A percentile compares a stretch with the other conserved stretches of the same genome.
Conservation (phyloP, 1,140 invertebrate genomes). For the Dryas iulia region DNA sequence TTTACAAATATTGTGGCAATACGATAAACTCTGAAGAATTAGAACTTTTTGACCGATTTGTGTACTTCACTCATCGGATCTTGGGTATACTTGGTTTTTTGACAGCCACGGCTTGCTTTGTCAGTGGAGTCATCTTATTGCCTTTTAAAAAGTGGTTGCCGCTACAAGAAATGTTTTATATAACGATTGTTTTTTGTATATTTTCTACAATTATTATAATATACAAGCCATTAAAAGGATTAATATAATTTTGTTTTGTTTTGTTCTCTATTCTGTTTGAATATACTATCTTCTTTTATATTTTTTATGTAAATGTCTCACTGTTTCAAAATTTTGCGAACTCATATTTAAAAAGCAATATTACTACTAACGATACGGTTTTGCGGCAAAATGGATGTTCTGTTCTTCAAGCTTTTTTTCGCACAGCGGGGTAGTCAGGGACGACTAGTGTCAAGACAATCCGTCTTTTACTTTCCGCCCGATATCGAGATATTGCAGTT, state of each 20-base stretch:
- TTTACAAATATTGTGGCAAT: slow-evolving; percentile 11
- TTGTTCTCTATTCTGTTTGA: neutral
- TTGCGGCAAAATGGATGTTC: too few relatives aligned
- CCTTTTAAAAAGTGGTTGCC: slow-evolving; percentile 39
- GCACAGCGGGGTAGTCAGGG: too few relatives aligned
- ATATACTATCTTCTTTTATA: too few relatives aligned
- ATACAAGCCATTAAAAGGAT: slow-evolving; percentile 28
- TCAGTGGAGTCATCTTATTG: slow-evolving; percentile 36
- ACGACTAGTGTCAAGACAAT: too few relatives aligned
- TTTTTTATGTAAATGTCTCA: too few relatives aligned
- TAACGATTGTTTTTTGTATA: slow-evolving; percentile 38
- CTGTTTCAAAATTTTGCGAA: too few relatives aligned
- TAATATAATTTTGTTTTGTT: slow-evolving; percentile 2
- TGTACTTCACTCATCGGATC: slow-evolving; percentile 30
- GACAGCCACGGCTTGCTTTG: slow-evolving; percentile 42
- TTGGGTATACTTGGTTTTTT: slow-evolving; percentile 36
- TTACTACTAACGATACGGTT: too few relatives aligned
- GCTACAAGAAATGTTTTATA: slow-evolving; percentile 29
- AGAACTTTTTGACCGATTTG: neutral
- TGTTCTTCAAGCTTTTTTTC: too few relatives aligned
- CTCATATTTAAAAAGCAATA: too few relatives aligned
- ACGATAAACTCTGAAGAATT: neutral
- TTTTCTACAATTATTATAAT: slow-evolving; percentile 39
- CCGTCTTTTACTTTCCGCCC: too few relatives aligned
- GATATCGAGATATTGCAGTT: too few relatives aligned